Percentiles rank a stretch among this genome's conserved stretches.
phyloP scores from a whole-genome alignment of 2,888 invertebrate genomes.

The Prenolepis imparis region DNA sequence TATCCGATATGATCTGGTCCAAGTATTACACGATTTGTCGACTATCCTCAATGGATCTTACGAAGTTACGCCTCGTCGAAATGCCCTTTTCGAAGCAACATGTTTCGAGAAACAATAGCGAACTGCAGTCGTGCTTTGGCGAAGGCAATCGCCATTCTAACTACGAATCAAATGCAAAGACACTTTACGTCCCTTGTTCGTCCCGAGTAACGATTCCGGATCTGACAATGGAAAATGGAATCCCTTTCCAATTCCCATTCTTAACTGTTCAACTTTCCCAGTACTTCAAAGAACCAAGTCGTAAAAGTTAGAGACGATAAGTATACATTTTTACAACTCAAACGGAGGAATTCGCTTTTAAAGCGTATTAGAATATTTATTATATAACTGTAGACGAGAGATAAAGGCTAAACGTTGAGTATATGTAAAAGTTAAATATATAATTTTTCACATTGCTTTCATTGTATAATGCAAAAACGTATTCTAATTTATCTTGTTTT shows the following conservation, averaged over 20 bases:
- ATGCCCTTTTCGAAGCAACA: slow-evolving; percentile 51
- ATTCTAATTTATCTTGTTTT: neutral
- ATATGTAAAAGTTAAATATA: neutral
- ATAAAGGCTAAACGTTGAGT: neutral
- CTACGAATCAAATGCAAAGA: slow-evolving; percentile 54
- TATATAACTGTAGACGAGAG: neutral
- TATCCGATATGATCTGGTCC: slow-evolving; percentile 29
- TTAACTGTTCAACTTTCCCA: slow-evolving; percentile 22
- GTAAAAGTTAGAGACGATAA: slow-evolving; percentile 38
- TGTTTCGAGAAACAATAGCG: slow-evolving; percentile 46
- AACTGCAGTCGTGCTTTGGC: slow-evolving; percentile 35
- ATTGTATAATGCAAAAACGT: neutral
- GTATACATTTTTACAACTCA: slow-evolving; percentile 44
- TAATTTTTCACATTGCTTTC: neutral
- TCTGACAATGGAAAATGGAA: slow-evolving; percentile 47
- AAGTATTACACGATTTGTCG: slow-evolving; percentile 44
- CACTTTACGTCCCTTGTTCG: slow-evolving; percentile 45
- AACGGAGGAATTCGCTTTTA: neutral
- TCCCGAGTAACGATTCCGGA: slow-evolving; percentile 38
- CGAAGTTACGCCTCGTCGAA: slow-evolving; percentile 39
- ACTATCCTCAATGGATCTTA: slow-evolving; percentile 18
- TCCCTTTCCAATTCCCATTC: slow-evolving; percentile 22
- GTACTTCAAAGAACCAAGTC: slow-evolving; percentile 25
- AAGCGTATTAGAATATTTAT: slow-evolving; percentile 33
- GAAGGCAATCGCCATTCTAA: slow-evolving; percentile 53